Conservation (phyloP, 2,113 vertebrate species). For the Calyptommatus sinebrachiatus region DNA sequence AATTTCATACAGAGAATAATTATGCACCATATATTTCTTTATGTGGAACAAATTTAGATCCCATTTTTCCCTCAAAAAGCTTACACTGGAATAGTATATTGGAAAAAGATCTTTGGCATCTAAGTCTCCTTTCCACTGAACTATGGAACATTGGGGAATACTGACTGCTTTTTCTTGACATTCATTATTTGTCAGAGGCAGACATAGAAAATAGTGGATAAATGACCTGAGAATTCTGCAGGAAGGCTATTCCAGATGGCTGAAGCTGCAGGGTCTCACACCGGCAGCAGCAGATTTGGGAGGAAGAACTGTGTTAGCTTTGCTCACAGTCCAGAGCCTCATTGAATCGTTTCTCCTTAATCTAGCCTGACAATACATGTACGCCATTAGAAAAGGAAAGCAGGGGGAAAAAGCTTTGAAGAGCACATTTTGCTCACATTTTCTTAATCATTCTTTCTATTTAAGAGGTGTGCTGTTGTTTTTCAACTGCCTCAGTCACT, state of each 20-base stretch:
- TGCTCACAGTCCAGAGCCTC: slow-evolving; percentile 28
- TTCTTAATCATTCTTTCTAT: slow-evolving; percentile 37
- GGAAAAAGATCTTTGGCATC: neutral
- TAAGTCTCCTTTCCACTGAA: no score
- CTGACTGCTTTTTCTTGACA: slow-evolving; percentile 8
- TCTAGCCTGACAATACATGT: slow-evolving; percentile 10
- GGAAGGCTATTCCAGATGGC: slow-evolving; percentile 5
- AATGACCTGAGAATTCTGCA: neutral
- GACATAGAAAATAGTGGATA: neutral
- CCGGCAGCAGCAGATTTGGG: slow-evolving; percentile 1
- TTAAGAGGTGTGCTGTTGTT: slow-evolving; percentile 12
- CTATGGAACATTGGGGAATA: neutral
- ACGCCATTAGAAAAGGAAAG: slow-evolving; percentile 22
- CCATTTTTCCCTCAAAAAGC: neutral
- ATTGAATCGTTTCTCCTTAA: slow-evolving; percentile 36
- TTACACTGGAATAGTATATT: neutral
- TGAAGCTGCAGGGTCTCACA: slow-evolving; percentile 18
- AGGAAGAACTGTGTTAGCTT: slow-evolving; percentile 6
- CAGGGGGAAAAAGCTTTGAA: slow-evolving; percentile 30
- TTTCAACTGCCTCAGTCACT: slow-evolving; percentile 43
- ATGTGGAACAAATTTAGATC: neutral
- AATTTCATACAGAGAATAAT: neutral
- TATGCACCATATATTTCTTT: neutral
- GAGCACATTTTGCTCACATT: slow-evolving; percentile 42
- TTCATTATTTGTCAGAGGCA: slow-evolving; percentile 16